These are phyloP conservation scores for Crypturellus tataupa DNA, from an alignment of 2,797 vertebrate species.

Conservation along the genomic window DNA sequence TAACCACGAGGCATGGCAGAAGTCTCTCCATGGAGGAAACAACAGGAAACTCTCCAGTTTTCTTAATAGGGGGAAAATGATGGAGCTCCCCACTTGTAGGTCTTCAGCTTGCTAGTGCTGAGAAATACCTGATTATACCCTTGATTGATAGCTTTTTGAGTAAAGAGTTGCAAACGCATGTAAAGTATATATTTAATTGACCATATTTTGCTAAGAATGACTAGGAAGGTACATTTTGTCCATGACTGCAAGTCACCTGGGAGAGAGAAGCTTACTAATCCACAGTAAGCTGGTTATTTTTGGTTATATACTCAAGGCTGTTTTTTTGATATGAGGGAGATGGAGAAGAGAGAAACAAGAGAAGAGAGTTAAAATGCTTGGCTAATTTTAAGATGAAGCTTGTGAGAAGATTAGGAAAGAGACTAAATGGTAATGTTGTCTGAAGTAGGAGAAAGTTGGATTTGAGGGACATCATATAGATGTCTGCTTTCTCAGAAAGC, in stretches of 20 bases:
- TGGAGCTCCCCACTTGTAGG: not conserved
- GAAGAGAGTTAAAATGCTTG: not conserved
- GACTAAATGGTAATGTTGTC: not conserved
- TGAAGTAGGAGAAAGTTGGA: not conserved
- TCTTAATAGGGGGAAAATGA: not conserved
- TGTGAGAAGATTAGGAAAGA: not conserved
- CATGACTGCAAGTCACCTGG: not conserved
- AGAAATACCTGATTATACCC: not conserved
- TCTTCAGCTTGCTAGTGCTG: not conserved
- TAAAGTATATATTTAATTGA: too few species aligned
- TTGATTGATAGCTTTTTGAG: not conserved
- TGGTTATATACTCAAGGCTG: not conserved
- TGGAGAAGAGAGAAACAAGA: not conserved
- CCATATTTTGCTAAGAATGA: too few species aligned
- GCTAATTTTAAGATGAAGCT: not conserved
- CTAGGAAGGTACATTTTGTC: not conserved
- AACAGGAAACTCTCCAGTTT: not conserved
- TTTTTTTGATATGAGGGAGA: not conserved
- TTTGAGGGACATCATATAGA: not conserved
- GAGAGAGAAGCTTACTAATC: not conserved
- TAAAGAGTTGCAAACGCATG: not conserved
- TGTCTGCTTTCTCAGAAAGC: not conserved
- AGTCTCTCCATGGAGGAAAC: not conserved
- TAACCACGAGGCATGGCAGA: not conserved
- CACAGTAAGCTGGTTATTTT: not conserved